phyloP scores from a whole-genome alignment of 1,140 invertebrate species.

The Bicyclus anynana region DNA sequence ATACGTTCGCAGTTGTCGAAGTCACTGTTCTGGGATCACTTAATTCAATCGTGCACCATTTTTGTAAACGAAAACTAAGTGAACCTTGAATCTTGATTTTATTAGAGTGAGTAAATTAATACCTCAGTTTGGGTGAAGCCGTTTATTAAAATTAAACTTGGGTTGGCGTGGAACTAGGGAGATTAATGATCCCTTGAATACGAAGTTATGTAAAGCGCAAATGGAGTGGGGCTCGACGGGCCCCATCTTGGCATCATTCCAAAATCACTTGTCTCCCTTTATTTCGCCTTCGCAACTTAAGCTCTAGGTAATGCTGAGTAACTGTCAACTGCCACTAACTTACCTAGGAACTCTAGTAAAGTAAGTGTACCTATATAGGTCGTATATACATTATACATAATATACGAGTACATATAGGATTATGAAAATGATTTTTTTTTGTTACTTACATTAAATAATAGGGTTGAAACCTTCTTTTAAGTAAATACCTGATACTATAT shows the following conservation, averaged over 20 bases:
- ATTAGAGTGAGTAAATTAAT: slow-evolving; percentile 66
- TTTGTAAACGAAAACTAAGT: slow-evolving; percentile 8
- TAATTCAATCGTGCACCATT: not conserved
- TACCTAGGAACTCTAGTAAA: not conserved
- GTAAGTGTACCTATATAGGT: no score
- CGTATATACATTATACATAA: no score
- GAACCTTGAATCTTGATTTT: slow-evolving; percentile 40
- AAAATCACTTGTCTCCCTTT: slow-evolving; percentile 71
- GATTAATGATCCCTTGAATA: slow-evolving; percentile 74
- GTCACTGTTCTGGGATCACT: not conserved
- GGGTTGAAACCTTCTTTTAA: no score
- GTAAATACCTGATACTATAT: no score
- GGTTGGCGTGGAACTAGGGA: slow-evolving; percentile 71
- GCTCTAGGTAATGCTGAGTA: slow-evolving; percentile 32
- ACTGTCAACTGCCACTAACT: slow-evolving; percentile 8
- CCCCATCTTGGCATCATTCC: slow-evolving; percentile 68
- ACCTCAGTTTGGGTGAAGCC: slow-evolving; percentile 56
- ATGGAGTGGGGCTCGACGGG: slow-evolving; percentile 64
- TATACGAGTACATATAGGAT: no score
- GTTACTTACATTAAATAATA: no score
- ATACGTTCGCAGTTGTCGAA: not conserved
- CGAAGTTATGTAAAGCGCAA: slow-evolving; percentile 75
- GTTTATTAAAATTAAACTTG: slow-evolving; percentile 75
- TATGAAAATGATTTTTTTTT: no score
- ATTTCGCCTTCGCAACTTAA: slow-evolving; percentile 40